Conservation (phyloP, 2,113 vertebrate species). For the Solea senegalensis region DNA sequence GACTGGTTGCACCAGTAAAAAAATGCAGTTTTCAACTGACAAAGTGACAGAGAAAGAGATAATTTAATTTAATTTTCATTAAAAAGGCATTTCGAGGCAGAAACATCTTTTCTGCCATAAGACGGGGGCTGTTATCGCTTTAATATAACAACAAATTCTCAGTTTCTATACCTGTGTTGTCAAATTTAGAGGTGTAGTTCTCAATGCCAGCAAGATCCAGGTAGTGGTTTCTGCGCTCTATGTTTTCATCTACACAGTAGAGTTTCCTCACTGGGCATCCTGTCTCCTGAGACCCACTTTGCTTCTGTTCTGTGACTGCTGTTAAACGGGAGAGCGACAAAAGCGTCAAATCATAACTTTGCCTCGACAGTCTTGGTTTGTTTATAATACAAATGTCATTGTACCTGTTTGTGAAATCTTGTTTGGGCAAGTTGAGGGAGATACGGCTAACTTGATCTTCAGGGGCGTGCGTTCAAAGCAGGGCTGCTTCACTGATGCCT, state of each 20-base stretch:
- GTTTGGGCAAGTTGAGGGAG: constrained; percentile 79
- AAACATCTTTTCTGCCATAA: too few relatives aligned
- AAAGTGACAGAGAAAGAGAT: too few relatives aligned
- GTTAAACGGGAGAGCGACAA: constrained; percentile 3
- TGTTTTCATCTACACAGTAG: constrained; percentile 90
- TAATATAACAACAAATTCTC: background rate
- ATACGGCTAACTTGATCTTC: constrained; percentile 88
- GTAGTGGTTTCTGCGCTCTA: constrained; percentile 96
- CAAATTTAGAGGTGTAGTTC: constrained; percentile 91
- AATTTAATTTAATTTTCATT: too few relatives aligned
- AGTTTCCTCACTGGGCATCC: constrained; percentile 48
- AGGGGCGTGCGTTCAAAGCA: constrained; percentile 85
- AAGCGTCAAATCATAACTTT: background rate
- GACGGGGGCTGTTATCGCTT: too few relatives aligned
- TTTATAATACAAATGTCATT: constrained; percentile 25
- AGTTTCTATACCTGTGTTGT: constrained; percentile 80
- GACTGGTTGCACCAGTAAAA: too few relatives aligned
- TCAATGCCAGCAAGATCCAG: constrained; percentile 93
- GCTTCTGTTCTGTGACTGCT: constrained; percentile 30
- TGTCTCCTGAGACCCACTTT: constrained; percentile 21
- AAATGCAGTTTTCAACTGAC: too few relatives aligned
- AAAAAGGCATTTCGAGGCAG: too few relatives aligned
- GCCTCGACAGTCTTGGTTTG: background rate
- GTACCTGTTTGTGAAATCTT: constrained; percentile 74
- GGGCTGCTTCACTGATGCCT: constrained; percentile 87